phyloP scores from a whole-genome alignment of 2,113 vertebrate genomes.

The Lasiurus cinereus region DNA sequence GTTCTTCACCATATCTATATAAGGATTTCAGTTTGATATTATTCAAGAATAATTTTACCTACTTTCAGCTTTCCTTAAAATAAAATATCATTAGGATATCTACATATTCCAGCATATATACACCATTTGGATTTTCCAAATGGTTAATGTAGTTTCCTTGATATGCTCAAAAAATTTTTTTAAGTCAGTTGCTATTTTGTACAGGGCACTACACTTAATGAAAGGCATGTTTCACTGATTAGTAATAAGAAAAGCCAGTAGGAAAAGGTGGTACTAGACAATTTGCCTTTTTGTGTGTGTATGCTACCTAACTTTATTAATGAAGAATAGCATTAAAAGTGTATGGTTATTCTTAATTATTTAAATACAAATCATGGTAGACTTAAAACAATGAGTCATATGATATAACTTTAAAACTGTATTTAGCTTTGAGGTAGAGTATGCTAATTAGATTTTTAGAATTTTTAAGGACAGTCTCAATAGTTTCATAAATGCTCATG shows the following conservation, averaged over 20 bases:
- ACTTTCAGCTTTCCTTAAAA: slow-evolving; percentile 22
- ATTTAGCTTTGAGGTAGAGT: background rate
- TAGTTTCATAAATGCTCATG: slow-evolving; percentile 21
- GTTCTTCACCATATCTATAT: background rate
- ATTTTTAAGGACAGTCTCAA: background rate
- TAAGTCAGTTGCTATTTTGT: background rate
- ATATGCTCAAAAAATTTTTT: background rate
- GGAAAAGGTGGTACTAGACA: background rate
- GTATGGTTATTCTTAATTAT: background rate
- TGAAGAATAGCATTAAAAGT: background rate
- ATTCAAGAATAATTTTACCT: background rate
- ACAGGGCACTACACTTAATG: background rate
- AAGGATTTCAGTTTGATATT: slow-evolving; percentile 32
- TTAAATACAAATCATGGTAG: background rate
- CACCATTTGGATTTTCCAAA: background rate
- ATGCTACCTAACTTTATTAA: background rate
- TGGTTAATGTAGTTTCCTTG: background rate
- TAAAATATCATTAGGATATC: background rate
- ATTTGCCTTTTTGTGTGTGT: background rate
- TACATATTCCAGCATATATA: background rate
- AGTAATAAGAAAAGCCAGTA: background rate
- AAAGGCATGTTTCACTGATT: background rate
- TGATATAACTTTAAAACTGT: background rate
- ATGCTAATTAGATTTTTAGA: background rate
- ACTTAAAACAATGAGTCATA: background rate